Percentiles rank a stretch among this genome's conserved stretches.
Conservation (phyloP, 2,888 invertebrate species). For the Caenorhabditis uteleia region DNA sequence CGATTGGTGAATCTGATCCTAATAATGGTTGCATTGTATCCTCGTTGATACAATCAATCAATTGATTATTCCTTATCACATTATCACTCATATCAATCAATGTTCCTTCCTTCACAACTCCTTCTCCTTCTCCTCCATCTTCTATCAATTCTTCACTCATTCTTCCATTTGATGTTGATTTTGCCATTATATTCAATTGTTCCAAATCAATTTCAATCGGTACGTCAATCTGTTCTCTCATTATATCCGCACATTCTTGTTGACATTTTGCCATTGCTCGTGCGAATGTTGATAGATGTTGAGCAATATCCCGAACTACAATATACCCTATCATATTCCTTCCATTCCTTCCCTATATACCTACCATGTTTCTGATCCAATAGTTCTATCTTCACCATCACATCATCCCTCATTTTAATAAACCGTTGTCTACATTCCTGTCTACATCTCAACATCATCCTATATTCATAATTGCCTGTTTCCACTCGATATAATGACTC, state of each 20-base stretch:
- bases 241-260: conserved; percentile 74
- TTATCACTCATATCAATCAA: conserved; percentile 5
- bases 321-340: neutral
- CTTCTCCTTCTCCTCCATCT: conserved; percentile 7
- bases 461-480: conserved; percentile 98
- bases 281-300: conserved; percentile 80
- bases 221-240: conserved; percentile 39
- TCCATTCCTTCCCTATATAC: too few species aligned
- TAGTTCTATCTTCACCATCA: conserved; percentile 93
- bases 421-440: conserved; percentile 86
- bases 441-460: conserved; percentile 90
- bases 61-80: too few species aligned
- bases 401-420: conserved; percentile 80
- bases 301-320: conserved; percentile 85
- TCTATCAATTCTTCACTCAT: neutral
- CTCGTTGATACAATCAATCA: too few species aligned
- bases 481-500: conserved; percentile 96
- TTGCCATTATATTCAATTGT: conserved; percentile 25
- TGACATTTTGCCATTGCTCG: conserved; percentile 82
- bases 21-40: conserved; percentile 16
- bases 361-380: conserved; percentile 91
- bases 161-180: neutral
- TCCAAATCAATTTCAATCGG: conserved; percentile 55
- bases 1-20: conserved; percentile 13
- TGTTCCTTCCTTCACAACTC: conserved; percentile 3